A percentile compares a stretch with the other conserved stretches of the same genome.
Conservation (phyloP, 2,888 invertebrate species). For the Eugnorisma glareosa region DNA sequence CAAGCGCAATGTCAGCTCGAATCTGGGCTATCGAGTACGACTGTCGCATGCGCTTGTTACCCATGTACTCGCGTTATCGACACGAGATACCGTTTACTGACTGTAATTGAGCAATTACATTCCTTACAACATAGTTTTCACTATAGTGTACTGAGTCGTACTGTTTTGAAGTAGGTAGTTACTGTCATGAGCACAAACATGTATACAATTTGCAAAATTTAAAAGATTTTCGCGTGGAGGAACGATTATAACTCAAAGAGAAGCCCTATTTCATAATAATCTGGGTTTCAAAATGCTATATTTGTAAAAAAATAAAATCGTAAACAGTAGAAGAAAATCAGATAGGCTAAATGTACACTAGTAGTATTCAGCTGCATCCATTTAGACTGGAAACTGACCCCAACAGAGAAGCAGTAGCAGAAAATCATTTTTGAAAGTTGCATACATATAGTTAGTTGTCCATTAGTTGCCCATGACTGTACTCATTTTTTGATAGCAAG, state of each 20-base stretch:
- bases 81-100: conserved; percentile 74
- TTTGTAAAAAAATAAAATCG: neutral
- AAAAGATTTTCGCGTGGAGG: neutral
- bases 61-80: conserved; percentile 63
- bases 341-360: neutral
- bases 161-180: neutral
- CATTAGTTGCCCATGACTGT: neutral
- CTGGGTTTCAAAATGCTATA: neutral
- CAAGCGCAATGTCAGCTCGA: conserved; percentile 79
- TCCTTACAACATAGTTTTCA: conserved; percentile 76
- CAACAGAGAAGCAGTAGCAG: neutral
- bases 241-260: neutral
- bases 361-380: neutral
- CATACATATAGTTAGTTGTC: no score
- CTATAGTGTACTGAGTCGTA: conserved; percentile 25
- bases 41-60: conserved; percentile 57
- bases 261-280: neutral
- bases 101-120: conserved; percentile 87
- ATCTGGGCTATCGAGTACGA: conserved; percentile 80
- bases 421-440: neutral
- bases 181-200: neutral
- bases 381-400: neutral
- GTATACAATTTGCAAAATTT: neutral
- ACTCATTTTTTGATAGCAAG: neutral
- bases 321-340: neutral